Evolutionary conservation across 2,113 vertebrate genomes (phyloP), one percentile per base, ranked within the genome.

Genomic region (Gobius niger): DNA sequence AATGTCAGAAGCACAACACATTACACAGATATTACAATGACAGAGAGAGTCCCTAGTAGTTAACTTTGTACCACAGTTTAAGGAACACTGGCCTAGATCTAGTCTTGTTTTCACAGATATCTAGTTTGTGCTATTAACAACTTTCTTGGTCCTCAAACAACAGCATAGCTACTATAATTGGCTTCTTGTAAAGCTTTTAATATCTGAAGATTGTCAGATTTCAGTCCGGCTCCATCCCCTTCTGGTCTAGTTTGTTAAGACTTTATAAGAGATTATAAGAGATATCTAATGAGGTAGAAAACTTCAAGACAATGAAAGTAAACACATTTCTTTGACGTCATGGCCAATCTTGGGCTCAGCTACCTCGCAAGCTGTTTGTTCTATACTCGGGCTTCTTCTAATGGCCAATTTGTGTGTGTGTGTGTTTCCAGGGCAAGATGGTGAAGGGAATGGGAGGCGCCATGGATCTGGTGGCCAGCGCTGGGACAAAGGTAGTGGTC

Each of bases 391-490:
- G 40, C 40, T 42, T 42, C 40, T 8, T 42, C 14, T 60, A 60
- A 60, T 60, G 57, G 57, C 40, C 41, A 41, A 60, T 60, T 60
- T 60, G 14, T 16, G 34, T 60, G 47, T 49, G 24, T 34, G 24
- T 34, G 41, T 73, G 0, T 71, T 83, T 87, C 84, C 80, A 99
- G 98, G 97, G 96, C 62, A 99, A 99, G 84, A 98, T 98, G 96
- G 96, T 99, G 80, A 99, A 99, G 87, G 98, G 98, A 82, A 99
- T 99, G 98, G 98, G 98, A 0, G 98, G 97, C 64, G 97, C 98
- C 59, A 98, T 99, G 98, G 98, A 99, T 78, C 91, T 99, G 47
- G 98, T 99, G 69, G 97, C 98, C 62, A 99, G 95, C 7, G 88
- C 93, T 0, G 94, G 94, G 90, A 99, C 96, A 54, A 99, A 96